Percentiles rank a stretch among this genome's conserved stretches.
Conservation (phyloP, 2,888 invertebrate genomes). For the Aphidoletes aphidimyza region DNA sequence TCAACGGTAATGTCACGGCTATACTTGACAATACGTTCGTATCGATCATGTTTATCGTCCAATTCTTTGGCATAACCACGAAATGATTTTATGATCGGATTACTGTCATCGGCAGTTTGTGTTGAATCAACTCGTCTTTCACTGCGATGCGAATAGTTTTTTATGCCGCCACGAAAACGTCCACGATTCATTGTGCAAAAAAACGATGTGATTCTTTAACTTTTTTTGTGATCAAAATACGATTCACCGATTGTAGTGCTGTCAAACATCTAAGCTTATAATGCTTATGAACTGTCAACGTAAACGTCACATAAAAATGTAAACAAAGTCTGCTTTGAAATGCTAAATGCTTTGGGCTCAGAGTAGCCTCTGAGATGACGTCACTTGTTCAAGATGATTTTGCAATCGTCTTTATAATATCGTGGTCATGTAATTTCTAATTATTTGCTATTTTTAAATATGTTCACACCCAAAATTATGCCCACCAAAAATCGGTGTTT, state of each 20-base stretch:
- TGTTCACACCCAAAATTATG: too few relatives aligned
- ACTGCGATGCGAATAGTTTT: not conserved
- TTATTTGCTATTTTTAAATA: too few relatives aligned
- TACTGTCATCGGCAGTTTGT: not conserved
- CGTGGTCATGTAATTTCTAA: too few relatives aligned
- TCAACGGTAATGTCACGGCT: slow-evolving; percentile 88
- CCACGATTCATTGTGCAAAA: not conserved
- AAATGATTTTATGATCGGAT: not conserved
- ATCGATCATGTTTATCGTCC: slow-evolving; percentile 82
- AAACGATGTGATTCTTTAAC: not conserved
- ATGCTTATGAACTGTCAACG: not conserved
- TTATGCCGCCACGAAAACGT: slow-evolving; percentile 2
- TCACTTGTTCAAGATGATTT: not conserved
- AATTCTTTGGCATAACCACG: slow-evolving; percentile 71
- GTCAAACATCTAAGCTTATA: too few relatives aligned
- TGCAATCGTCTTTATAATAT: not conserved
- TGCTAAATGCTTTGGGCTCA: not conserved
- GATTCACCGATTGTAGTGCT: too few relatives aligned
- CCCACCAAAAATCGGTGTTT: too few relatives aligned
- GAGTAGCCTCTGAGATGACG: not conserved
- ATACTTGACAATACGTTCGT: slow-evolving; percentile 84
- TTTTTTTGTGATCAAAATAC: not conserved
- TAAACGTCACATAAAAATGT: not conserved
- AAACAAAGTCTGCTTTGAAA: slow-evolving; percentile 29
- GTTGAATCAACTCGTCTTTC: not conserved